Conservation (phyloP, 1,140 invertebrate species). For the Nasonia giraulti region DNA sequence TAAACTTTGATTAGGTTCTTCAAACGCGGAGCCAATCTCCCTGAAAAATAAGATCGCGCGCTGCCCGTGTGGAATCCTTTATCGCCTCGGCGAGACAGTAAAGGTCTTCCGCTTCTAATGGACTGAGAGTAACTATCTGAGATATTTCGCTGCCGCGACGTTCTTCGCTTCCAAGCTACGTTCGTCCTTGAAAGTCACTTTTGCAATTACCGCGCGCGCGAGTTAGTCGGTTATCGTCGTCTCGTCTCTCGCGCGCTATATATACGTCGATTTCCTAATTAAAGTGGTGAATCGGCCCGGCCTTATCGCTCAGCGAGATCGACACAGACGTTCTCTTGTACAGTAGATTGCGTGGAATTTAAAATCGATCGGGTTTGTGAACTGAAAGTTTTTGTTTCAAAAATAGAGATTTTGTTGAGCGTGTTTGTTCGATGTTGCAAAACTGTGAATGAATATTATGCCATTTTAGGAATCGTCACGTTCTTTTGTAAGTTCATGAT, state of each 20-base stretch:
- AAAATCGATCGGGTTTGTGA: slow-evolving; percentile 31
- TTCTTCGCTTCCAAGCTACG: slow-evolving; percentile 12
- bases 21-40: background rate
- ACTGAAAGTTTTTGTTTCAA: background rate
- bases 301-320: background rate
- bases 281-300: background rate
- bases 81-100: slow-evolving; percentile 62
- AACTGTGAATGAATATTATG: too few species aligned
- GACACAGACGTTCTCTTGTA: background rate
- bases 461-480: too few species aligned
- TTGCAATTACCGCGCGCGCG: slow-evolving; percentile 20
- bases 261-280: slow-evolving; percentile 39
- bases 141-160: slow-evolving; percentile 53
- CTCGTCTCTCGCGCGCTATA: background rate
- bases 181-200: slow-evolving; percentile 42
- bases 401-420: background rate
- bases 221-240: slow-evolving; percentile 25
- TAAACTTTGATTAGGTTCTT: slow-evolving; percentile 28
- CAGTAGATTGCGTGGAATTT: slow-evolving; percentile 2
- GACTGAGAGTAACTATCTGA: slow-evolving; percentile 68
- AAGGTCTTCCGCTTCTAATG: slow-evolving; percentile 72
- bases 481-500: background rate
- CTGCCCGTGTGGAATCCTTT: slow-evolving; percentile 62
- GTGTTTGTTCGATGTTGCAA: too few species aligned
- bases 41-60: slow-evolving; percentile 51